Conservation (phyloP, 1,140 invertebrate genomes). For the Conus ventricosus region DNA sequence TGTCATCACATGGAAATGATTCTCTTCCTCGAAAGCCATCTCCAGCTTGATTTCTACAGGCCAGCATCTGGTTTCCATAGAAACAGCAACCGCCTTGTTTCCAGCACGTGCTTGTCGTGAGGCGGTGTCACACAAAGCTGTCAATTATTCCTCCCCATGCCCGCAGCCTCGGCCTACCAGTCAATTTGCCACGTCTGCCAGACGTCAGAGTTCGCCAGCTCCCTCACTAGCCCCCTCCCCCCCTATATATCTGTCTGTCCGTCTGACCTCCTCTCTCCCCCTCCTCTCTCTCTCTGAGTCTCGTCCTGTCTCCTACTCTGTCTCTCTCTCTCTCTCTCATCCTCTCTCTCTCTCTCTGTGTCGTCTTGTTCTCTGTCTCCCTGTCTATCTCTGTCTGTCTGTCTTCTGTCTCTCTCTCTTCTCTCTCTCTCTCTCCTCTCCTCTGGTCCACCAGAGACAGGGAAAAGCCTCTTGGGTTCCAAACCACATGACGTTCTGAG, state of each 20-base stretch:
- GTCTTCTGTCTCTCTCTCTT: no score
- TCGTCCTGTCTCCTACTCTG: background rate
- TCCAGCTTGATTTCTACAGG: no score
- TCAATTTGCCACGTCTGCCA: background rate
- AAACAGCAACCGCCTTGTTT: no score
- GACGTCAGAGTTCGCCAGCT: background rate
- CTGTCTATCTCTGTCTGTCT: background rate
- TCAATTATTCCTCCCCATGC: background rate
- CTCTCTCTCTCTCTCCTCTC: rapidly evolving
- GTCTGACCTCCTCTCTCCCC: background rate
- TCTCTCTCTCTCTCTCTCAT: no score
- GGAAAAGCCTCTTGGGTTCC: no score
- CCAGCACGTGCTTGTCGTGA: no score
- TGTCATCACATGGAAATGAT: no score
- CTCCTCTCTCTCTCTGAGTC: background rate
- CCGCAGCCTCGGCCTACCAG: background rate
- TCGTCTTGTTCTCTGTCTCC: no score
- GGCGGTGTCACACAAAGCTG: background rate
- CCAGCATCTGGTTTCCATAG: no score
- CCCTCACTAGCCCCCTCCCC: background rate
- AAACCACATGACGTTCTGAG: no score
- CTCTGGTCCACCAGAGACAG: no score
- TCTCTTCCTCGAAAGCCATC: no score
- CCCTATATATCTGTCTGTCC: background rate
- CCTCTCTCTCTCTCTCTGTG: background rate